Conservation (phyloP, 1,140 invertebrate genomes). For the Drosophila gunungcola region DNA sequence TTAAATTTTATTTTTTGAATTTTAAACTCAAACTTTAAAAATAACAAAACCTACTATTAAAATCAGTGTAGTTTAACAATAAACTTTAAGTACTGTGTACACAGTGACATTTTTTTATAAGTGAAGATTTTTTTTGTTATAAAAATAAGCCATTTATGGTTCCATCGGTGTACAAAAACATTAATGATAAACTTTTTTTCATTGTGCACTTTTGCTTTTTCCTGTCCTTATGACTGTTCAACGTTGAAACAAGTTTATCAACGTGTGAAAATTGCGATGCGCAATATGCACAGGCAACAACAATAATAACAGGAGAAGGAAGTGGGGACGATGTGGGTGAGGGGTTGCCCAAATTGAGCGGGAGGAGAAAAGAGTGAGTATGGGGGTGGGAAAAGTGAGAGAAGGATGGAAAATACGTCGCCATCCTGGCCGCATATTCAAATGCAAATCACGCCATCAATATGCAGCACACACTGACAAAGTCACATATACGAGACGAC, state of each 20-base stretch:
- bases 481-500: slow-evolving; percentile 4
- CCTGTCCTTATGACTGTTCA: slow-evolving; percentile 38
- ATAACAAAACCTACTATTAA: no score
- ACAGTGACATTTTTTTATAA: no score
- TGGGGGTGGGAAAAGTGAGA: neutral
- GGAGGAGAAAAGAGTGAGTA: neutral
- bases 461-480: slow-evolving; percentile 61
- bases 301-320: slow-evolving; percentile 26
- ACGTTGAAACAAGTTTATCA: slow-evolving; percentile 78
- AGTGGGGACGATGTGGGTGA: neutral
- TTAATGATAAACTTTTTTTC: slow-evolving; percentile 10
- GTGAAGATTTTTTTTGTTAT: no score
- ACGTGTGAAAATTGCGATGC: slow-evolving; percentile 76
- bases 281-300: slow-evolving; percentile 60
- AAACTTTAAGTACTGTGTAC: no score
- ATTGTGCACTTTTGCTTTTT: slow-evolving; percentile 10
- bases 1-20: no score
- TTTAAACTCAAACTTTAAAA: no score
- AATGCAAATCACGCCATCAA: slow-evolving; percentile 83
- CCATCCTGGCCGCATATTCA: slow-evolving; percentile 69
- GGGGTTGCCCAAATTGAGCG: neutral
- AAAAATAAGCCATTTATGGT: slow-evolving; percentile 13
- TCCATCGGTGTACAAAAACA: neutral
- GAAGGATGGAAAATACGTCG: slow-evolving; percentile 14
- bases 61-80: no score